phyloP scores from a whole-genome alignment of 2,888 invertebrate species.

The Oscheius sp. region DNA sequence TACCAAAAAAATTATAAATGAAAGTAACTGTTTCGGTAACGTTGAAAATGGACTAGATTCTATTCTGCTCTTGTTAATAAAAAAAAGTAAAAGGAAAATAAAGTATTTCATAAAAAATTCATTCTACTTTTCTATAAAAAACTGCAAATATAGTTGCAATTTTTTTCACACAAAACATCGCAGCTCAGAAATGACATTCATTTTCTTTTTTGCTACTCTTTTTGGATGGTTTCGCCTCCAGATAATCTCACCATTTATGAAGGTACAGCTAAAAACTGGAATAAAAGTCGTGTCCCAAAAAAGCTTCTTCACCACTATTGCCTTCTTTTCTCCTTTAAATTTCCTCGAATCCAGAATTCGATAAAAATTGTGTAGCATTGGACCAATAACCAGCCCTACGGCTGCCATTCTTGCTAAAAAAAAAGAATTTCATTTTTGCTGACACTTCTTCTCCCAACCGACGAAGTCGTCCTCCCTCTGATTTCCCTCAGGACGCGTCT shows the following conservation, averaged over 20 bases:
- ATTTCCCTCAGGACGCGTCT: conserved; percentile 25
- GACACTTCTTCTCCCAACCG: background rate
- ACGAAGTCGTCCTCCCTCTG: background rate
- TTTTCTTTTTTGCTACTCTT: background rate
- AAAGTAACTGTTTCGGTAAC: too few relatives aligned
- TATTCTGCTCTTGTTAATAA: too few relatives aligned
- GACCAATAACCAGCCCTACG: conserved; percentile 50
- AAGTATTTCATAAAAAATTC: too few relatives aligned
- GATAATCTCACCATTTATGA: conserved; percentile 43
- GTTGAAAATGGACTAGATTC: too few relatives aligned
- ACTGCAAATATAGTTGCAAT: background rate
- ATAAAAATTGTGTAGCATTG: conserved; percentile 46
- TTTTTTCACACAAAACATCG: too few relatives aligned
- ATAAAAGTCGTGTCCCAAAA: conserved; percentile 46
- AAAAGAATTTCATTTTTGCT: background rate
- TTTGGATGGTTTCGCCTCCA: too few relatives aligned
- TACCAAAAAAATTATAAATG: too few relatives aligned
- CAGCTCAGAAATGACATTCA: background rate
- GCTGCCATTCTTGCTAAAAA: conserved; percentile 49
- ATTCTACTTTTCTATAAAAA: background rate
- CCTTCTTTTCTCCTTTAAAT: conserved; percentile 35
- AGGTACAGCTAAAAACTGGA: conserved; percentile 47
- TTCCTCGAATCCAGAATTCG: conserved; percentile 43
- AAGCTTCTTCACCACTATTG: conserved; percentile 43
- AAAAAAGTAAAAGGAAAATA: too few relatives aligned